Evolutionary conservation across 2,888 invertebrate genomes (phyloP), one percentile per base, ranked within the genome.

Genomic region (Drosophila mayaguana): DNA sequence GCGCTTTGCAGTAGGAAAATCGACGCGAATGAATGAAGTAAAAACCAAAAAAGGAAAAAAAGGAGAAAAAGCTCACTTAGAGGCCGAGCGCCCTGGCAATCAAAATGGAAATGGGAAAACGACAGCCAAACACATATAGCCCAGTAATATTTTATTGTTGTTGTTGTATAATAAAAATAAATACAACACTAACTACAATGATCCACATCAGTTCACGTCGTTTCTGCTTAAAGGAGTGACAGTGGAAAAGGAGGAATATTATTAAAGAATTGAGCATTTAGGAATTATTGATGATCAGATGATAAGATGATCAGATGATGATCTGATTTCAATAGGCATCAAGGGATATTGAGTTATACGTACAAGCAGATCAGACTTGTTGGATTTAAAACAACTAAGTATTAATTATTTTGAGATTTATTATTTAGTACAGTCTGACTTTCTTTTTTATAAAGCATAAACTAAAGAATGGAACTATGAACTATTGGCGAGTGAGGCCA

Each of bases 31-130:
- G 63, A 45, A 43, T 16, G 32, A 48, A 51, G n/a, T 40, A 14
- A 61, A 56, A 20, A 22, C 0, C 28, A 7, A 28, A 28, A 28
- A 28, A 8, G 5, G 25, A 25, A 2, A 78, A 70, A 78, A 45
- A 46, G 18, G 28, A n/a, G 1, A 45, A 46, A 28, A 46, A n/a
- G 1, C 80, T 74, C 77, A 79, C 75, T 79, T 74, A 63, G 75
- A 74, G 51, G 55, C 62, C 66, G 38, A 34, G 56, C 56, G 48
- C 46, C 38, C 38, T 60, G 66, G 78, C 87, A 83, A 89, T 87
- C 82, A 87, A 87, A 84, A 84, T 84, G 88, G 65, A 87, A 86
- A 84, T 84, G 54, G 40, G 72, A 76, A 79, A 79, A 59, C 62
- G 56, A 53, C 66, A 46, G 50, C 57, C 65, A 45, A 43, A 62